Base-by-base conservation (phyloP, 1,140 invertebrate genomes). In the Holcopasites calliopsidis region DNA sequence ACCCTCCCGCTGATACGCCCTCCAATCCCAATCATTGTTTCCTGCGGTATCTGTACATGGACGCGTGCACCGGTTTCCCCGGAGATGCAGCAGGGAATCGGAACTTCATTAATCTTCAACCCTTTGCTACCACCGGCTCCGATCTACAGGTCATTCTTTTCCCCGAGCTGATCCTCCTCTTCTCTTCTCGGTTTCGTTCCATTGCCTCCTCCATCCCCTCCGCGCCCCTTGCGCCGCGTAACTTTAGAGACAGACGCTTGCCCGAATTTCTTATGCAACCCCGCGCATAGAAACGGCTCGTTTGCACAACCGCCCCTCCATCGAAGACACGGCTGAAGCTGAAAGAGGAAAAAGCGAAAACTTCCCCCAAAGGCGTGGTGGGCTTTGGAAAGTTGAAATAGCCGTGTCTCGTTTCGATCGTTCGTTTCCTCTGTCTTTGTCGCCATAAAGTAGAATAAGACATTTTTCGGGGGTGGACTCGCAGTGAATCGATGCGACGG, bases 221-320 rank as follows among this genome's bases (percentile, higher is more conserved):
- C 35, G 13, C 35, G 23, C 35, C 44, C 49, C 72, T 77, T 73
- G n/a, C 13, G 16, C 54, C 38, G 11, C 16, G 23, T 13, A 85
- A 83, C 78, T 54, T 76, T 82, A 60, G 81, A 84, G 79, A 83
- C 87, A 88, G 88, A 89, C 87, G 85, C 79, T 81, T 80, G 83
- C 83, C 79, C 82, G 86, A 88, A 88, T 87, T 87, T 86, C 87
- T 87, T 87, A 84, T 86, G 83, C 83, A 85, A 58, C 69, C 79
- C 72, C 58, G 82, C 65, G 88, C 88, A 88, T 89, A 87, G 86
- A 89, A 89, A 89, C 84, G 83, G 88, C 81, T 77, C 83, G 84
- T 87, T 88, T 88, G 87, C 82, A 84, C 82, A 64, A n/a, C 18
- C 33, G 23, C 18, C 31, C 42, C 5, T 10, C 31, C 21, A 16